Conservation (phyloP, 2,888 invertebrate species). For the Andrena fulva region DNA sequence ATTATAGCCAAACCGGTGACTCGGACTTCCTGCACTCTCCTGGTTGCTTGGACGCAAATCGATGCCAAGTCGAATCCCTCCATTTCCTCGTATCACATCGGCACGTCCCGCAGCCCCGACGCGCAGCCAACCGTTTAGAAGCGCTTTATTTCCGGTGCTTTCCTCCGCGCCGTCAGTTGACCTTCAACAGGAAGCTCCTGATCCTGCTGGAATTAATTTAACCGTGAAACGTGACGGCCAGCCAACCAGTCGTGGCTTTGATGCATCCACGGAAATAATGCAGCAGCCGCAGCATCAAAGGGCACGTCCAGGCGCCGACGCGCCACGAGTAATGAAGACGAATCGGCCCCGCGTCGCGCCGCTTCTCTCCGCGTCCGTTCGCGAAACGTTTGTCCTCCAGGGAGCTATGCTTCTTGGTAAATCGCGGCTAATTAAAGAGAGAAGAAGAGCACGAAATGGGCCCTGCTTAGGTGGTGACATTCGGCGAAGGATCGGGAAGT, state of each 20-base stretch:
- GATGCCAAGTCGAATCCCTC: neutral
- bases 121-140: neutral
- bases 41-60: no score
- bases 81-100: neutral
- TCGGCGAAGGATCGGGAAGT: neutral
- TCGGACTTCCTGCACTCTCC: no score
- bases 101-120: neutral
- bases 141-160: constrained; percentile 10
- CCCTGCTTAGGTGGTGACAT: neutral
- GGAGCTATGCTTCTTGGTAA: constrained; percentile 42
- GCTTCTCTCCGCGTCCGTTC: constrained; percentile 19
- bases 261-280: constrained; percentile 54
- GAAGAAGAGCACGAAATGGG: neutral
- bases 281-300: constrained; percentile 42
- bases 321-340: constrained; percentile 56
- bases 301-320: constrained; percentile 14
- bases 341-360: constrained; percentile 36
- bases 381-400: constrained; percentile 36
- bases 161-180: neutral
- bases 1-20: no score
- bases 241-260: constrained; percentile 36
- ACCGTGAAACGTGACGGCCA: constrained; percentile 42
- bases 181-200: constrained; percentile 41
- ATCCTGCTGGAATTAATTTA: constrained; percentile 42
- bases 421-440: constrained; percentile 46